Base-by-base conservation (phyloP, 2,113 vertebrate species). In the Melanerpes formicivorus region DNA sequence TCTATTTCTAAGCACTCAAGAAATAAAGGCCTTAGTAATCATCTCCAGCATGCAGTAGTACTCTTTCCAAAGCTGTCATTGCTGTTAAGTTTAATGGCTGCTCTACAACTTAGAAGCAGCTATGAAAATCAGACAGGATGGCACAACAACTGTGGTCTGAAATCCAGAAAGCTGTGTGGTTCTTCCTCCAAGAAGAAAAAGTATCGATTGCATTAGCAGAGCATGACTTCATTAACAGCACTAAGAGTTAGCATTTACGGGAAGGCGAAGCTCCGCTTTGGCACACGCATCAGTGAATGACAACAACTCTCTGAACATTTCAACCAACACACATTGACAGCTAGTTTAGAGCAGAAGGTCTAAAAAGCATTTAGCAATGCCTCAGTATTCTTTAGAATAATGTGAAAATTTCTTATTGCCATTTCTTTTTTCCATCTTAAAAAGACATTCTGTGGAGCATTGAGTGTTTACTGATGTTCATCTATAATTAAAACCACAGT, bases 141-240 rank as follows among this genome's bases (percentile, higher is more conserved):
- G 63, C 72, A 90, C 42, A 34, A 71, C 69, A 83, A 55, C 58
- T 90, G 23, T 48, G 86, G 84, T 84, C 40, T 85, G 88, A 90
- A 95, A 92, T 82, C 58, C 42, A 93, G 76, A 91, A 75, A 89
- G 85, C 80, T 67, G 65, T 67, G 65, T 34, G 58, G 34, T 71
- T 92, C 63, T 74, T 78, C 71, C 67, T 95, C 81, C 90, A 91
- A 83, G 77, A 88, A 90, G 82, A 87, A 60, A 84, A 89, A 60
- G 37, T 63, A 95, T 52, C 72, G 84, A 95, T 81, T 78, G 81
- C 96, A 97, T 96, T 97, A 97, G 92, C 88, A 90, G 77, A 90
- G 71, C 34, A 79, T 85, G 50, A 89, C 79, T 95, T 95, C 93
- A 95, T 96, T 94, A 95, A 64, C 69, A 90, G 84, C 94, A 93